A percentile compares a stretch with the other conserved stretches of the same genome.
Conservation (phyloP, 2,797 vertebrate genomes). For the Lepilemur septentrionalis region DNA sequence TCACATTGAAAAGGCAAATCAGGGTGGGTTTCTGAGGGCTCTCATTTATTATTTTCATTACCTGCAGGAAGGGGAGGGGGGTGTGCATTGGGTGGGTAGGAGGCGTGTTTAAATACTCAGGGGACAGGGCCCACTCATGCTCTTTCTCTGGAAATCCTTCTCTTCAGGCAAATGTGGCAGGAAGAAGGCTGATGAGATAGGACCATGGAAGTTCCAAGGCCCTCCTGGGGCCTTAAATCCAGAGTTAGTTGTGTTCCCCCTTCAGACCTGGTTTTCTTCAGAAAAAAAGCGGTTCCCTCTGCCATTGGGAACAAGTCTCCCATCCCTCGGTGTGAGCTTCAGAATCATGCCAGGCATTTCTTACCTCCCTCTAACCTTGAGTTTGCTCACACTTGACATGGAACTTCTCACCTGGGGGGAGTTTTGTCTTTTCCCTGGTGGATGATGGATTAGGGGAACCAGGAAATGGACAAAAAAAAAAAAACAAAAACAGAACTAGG, state of each 20-base stretch:
- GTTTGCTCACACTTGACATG: neutral
- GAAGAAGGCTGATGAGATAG: neutral
- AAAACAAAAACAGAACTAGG: too few relatives aligned
- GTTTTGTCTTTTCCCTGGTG: neutral
- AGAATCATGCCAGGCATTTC: neutral
- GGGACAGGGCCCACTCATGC: neutral
- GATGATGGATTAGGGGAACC: neutral
- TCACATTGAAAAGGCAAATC: neutral
- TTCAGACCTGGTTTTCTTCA: neutral
- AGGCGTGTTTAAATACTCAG: neutral
- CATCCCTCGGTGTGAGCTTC: neutral
- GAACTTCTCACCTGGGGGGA: neutral
- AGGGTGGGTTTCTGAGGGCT: neutral
- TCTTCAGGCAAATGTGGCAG: neutral
- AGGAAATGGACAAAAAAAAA: neutral
- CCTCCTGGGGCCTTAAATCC: neutral
- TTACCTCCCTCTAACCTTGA: neutral
- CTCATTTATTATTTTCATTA: neutral
- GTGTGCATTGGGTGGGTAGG: neutral
- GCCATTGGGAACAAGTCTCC: neutral
- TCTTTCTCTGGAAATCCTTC: neutral
- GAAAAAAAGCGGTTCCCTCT: neutral
- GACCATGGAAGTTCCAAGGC: neutral
- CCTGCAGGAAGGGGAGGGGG: neutral
- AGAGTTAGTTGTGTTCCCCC: neutral